A percentile compares a stretch with the other conserved stretches of the same genome.
Conservation (phyloP, 2,797 vertebrate species). For the Sandelia bainsii region DNA sequence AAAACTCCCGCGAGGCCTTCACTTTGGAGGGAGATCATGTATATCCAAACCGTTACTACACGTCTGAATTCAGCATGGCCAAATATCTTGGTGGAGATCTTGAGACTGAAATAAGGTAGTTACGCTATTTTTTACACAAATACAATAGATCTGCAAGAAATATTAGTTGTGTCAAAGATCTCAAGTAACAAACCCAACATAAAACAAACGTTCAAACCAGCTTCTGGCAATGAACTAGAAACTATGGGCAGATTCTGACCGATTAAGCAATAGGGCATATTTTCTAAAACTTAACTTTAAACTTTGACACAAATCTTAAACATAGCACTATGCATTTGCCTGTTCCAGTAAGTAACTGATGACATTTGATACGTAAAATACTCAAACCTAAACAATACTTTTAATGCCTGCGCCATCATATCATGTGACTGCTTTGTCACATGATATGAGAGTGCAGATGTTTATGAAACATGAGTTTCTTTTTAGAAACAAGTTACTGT, state of each 20-base stretch:
- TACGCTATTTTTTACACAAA: neutral
- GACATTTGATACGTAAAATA: neutral
- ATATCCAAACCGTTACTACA: conserved; percentile 78
- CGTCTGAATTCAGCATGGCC: conserved; percentile 69
- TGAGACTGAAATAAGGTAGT: conserved; percentile 63
- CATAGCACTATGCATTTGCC: neutral
- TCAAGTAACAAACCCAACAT: neutral
- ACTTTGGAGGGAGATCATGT: conserved; percentile 82
- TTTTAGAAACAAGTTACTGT: neutral
- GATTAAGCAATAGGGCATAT: too few species aligned
- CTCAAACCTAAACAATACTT: neutral
- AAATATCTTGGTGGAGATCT: conserved; percentile 70
- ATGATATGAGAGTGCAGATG: too few species aligned
- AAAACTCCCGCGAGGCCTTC: conserved; percentile 79
- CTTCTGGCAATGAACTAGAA: neutral
- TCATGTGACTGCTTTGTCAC: neutral
- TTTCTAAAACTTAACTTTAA: too few species aligned
- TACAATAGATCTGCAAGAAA: neutral
- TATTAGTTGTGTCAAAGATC: neutral
- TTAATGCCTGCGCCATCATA: neutral
- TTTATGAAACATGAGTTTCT: too few species aligned
- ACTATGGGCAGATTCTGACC: too few species aligned
- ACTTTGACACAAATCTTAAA: neutral
- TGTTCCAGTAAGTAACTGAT: neutral
- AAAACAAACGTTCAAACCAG: too few species aligned